phyloP scores from a whole-genome alignment of 2,797 vertebrate species.

The Apodemus agrarius region DNA sequence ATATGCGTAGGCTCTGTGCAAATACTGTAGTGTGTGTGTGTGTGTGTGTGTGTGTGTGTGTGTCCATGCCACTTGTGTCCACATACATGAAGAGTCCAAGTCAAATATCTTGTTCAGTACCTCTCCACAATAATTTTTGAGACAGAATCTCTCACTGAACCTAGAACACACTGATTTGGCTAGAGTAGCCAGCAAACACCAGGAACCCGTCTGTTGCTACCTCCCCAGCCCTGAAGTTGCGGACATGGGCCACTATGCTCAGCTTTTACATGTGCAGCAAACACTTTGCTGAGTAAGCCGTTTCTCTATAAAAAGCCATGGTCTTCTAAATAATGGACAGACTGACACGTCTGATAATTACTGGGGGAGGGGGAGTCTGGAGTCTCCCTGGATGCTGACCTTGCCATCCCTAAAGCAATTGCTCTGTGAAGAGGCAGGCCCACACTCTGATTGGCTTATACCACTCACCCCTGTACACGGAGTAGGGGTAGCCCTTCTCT shows the following conservation, averaged over 20 bases:
- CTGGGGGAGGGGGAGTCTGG: background rate
- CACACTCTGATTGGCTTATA: background rate
- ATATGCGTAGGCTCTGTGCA: background rate
- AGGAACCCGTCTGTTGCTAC: too few relatives aligned
- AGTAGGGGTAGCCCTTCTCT: background rate
- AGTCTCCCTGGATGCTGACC: background rate
- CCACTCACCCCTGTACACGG: background rate
- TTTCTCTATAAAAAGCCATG: too few relatives aligned
- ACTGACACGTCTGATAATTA: background rate
- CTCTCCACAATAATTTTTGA: background rate
- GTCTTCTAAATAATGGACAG: background rate
- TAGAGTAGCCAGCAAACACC: background rate
- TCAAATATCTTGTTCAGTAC: background rate
- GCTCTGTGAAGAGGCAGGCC: background rate
- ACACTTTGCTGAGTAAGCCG: background rate
- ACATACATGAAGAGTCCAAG: background rate
- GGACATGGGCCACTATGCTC: background rate
- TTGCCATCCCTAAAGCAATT: background rate
- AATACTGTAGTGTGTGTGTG: background rate
- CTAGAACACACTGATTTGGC: background rate
- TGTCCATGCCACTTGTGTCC: background rate
- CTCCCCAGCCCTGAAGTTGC: background rate
- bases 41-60: background rate
- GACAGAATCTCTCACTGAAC: background rate
- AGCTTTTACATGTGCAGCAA: background rate